These are phyloP conservation scores for Plecturocebus donacophilus DNA, from an alignment of 2,113 vertebrate genomes.

Conservation along the genomic window DNA sequence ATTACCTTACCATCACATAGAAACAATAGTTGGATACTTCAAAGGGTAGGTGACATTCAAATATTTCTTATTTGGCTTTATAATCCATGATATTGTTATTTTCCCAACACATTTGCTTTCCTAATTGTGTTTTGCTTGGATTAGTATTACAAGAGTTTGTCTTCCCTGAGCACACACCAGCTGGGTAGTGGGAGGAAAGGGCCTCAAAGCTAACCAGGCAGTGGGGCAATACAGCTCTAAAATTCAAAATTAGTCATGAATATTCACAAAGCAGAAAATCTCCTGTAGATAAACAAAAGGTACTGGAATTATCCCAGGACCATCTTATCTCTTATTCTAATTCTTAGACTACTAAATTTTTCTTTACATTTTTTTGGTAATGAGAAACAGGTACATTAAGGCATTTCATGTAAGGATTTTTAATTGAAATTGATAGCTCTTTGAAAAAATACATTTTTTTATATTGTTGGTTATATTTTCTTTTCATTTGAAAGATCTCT, in stretches of 20 bases:
- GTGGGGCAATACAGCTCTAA: slow-evolving; percentile 67
- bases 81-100: slow-evolving; percentile 75
- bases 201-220: slow-evolving; percentile 71
- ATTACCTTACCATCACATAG: neutral
- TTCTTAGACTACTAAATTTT: slow-evolving; percentile 51
- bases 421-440: slow-evolving; percentile 27
- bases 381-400: neutral
- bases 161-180: slow-evolving; percentile 75
- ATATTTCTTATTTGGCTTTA: slow-evolving; percentile 73
- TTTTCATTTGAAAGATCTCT: slow-evolving; percentile 5
- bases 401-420: neutral
- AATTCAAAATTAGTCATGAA: slow-evolving; percentile 78
- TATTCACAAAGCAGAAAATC: slow-evolving; percentile 77
- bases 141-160: slow-evolving; percentile 77
- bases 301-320: slow-evolving; percentile 76
- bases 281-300: slow-evolving; percentile 75
- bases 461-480: slow-evolving; percentile 8
- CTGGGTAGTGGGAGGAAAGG: slow-evolving; percentile 80
- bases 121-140: slow-evolving; percentile 81
- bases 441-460: slow-evolving; percentile 14
- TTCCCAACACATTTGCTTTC: slow-evolving; percentile 76
- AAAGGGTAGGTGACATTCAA: slow-evolving; percentile 59
- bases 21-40: slow-evolving; percentile 47
- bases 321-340: slow-evolving; percentile 48
- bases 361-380: neutral